These are phyloP conservation scores for Acrobasis suavella DNA, from an alignment of 2,888 invertebrate species.

Conservation along the genomic window DNA sequence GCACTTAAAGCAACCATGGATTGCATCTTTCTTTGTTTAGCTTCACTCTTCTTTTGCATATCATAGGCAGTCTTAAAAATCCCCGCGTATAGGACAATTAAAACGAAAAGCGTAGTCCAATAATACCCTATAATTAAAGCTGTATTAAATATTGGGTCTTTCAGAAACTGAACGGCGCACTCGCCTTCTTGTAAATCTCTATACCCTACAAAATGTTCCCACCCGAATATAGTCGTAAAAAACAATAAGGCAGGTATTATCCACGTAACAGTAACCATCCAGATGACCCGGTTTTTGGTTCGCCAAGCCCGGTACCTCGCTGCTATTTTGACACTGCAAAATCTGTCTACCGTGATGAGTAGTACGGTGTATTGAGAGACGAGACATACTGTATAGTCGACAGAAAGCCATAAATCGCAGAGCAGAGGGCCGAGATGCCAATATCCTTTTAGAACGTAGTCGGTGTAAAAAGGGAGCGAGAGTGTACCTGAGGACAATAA, in stretches of 20 bases:
- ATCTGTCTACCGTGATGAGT: slow-evolving; percentile 98
- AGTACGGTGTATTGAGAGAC: slow-evolving; percentile 99
- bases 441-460: slow-evolving; percentile 97
- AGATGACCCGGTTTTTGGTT: slow-evolving; percentile 95
- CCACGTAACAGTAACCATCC: slow-evolving; percentile 98
- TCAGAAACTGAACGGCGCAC: slow-evolving; percentile 98
- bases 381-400: slow-evolving; percentile 99
- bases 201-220: slow-evolving; percentile 98
- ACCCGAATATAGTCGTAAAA: slow-evolving; percentile 99
- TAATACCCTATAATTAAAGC: slow-evolving; percentile 98
- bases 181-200: slow-evolving; percentile 93
- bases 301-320: slow-evolving; percentile 98
- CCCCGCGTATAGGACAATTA: slow-evolving; percentile 97
- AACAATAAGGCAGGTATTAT: slow-evolving; percentile 97
- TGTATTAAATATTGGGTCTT: slow-evolving; percentile 98
- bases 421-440: slow-evolving; percentile 98
- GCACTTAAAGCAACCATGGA: slow-evolving; percentile 96
- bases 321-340: slow-evolving; percentile 99
- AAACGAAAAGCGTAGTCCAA: slow-evolving; percentile 97
- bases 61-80: slow-evolving; percentile 98
- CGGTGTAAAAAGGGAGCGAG: slow-evolving; percentile 99
- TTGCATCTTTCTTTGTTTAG: slow-evolving; percentile 97
- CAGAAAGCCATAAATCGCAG: slow-evolving; percentile 98
- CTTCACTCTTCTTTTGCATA: slow-evolving; percentile 98
- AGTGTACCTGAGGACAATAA: slow-evolving; percentile 89